A percentile compares a stretch with the other conserved stretches of the same genome.
These are phyloP conservation scores for Ostrea edulis DNA, from an alignment of 1,140 invertebrate genomes.

Conservation along the genomic window DNA sequence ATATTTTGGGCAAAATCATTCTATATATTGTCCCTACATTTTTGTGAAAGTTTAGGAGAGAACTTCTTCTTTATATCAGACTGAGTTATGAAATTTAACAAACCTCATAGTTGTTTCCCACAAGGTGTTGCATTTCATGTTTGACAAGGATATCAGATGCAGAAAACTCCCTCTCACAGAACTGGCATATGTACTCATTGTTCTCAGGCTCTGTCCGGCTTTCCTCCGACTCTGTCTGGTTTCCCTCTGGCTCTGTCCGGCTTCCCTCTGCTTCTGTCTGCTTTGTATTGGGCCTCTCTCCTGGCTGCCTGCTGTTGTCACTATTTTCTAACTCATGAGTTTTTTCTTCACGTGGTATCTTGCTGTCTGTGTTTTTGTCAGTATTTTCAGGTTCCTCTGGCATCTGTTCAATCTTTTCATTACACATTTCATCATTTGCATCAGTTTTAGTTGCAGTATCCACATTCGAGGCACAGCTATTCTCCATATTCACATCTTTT, in stretches of 20 bases:
- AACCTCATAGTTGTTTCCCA: constrained; percentile 77
- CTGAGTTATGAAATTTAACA: constrained; percentile 43
- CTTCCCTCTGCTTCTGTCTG: not conserved
- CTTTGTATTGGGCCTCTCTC: not conserved
- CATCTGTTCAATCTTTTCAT: not conserved
- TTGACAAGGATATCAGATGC: constrained; percentile 69
- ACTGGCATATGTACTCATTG: constrained; percentile 73
- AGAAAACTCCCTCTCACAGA: constrained; percentile 75
- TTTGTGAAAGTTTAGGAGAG: too few relatives aligned
- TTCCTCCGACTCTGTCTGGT: not conserved
- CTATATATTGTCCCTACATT: too few relatives aligned
- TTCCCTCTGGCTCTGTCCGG: not conserved
- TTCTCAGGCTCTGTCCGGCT: constrained; percentile 27
- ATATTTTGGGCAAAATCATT: too few relatives aligned
- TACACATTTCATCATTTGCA: not conserved
- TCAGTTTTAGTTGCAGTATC: not conserved
- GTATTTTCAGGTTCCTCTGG: constrained; percentile 37
- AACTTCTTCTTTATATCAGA: too few relatives aligned
- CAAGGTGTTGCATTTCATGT: constrained; percentile 77
- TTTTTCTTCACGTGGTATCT: not conserved
- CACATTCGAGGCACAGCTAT: not conserved
- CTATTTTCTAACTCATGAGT: constrained; percentile 35
- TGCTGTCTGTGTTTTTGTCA: constrained; percentile 42
- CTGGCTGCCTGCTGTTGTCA: not conserved
- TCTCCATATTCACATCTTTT: constrained; percentile 28